A percentile compares a stretch with the other conserved stretches of the same genome.
Conservation (phyloP, 1,140 invertebrate species). For the Tetragnatha versicolor region DNA sequence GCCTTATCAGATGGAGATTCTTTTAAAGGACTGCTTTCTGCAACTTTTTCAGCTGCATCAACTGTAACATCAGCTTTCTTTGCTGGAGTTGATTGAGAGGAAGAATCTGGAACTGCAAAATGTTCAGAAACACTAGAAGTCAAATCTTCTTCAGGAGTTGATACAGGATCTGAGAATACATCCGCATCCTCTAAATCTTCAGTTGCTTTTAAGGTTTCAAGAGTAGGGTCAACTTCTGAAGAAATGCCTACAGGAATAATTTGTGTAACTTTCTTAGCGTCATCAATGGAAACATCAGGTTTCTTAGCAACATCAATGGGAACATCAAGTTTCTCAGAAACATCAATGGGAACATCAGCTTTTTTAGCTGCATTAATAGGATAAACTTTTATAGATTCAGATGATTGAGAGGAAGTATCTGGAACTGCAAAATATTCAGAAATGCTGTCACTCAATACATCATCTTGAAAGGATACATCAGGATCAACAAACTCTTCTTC, state of each 20-base stretch:
- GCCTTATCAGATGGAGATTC: too few species aligned
- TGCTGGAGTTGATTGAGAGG: neutral
- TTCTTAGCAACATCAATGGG: neutral
- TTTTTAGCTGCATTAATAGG: neutral
- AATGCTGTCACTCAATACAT: slow-evolving; percentile 4
- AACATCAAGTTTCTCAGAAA: neutral
- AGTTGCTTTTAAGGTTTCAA: neutral
- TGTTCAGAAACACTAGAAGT: too few species aligned
- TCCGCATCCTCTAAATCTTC: neutral
- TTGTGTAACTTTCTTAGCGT: neutral
- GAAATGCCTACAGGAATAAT: slow-evolving; percentile 7
- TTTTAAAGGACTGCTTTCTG: too few species aligned
- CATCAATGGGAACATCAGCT: neutral
- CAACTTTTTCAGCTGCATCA: too few species aligned
- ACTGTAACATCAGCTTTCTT: too few species aligned
- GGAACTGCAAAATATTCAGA: slow-evolving; percentile 10
- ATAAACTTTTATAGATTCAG: neutral
- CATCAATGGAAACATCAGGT: neutral
- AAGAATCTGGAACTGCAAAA: neutral
- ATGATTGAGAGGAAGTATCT: neutral
- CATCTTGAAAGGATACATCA: neutral
- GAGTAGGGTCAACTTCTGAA: neutral
- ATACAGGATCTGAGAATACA: neutral
- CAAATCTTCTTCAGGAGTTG: neutral
- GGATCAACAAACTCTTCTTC: slow-evolving; percentile 10